These are phyloP conservation scores for Myotis vivesi DNA, from an alignment of 2,797 vertebrate species.

Conservation along the genomic window DNA sequence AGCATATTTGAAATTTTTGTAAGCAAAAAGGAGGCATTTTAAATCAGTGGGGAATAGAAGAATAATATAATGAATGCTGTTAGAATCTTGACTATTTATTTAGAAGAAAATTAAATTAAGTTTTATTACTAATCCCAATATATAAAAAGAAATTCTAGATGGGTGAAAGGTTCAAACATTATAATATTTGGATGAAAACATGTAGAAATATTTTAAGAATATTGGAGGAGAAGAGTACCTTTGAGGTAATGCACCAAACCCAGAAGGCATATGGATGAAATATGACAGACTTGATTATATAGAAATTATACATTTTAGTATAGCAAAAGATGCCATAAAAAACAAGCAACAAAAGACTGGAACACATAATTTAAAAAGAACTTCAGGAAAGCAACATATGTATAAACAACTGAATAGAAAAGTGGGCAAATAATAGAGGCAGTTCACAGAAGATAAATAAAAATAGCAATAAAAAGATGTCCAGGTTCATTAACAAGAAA, in stretches of 20 bases:
- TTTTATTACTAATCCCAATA: neutral
- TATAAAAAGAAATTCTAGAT: neutral
- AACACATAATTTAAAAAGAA: neutral
- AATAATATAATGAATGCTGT: constrained; percentile 1
- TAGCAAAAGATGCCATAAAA: neutral
- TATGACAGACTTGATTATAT: neutral
- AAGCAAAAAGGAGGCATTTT: neutral
- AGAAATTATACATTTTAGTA: neutral
- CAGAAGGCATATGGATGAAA: neutral
- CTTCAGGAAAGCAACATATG: neutral
- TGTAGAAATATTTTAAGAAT: neutral
- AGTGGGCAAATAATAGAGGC: neutral
- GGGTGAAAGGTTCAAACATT: neutral
- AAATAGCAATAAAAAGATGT: neutral
- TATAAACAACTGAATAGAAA: neutral
- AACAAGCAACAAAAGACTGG: neutral
- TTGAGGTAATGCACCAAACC: neutral
- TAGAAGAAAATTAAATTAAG: constrained; percentile 35
- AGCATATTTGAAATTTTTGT: neutral
- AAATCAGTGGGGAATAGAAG: neutral
- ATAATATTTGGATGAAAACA: neutral
- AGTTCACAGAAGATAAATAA: neutral
- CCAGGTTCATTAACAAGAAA: neutral
- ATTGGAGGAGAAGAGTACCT: neutral
- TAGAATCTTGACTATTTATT: neutral